Evolutionary conservation across 2,113 vertebrate genomes (phyloP).

Genomic region (Mionectes macconnelli): DNA sequence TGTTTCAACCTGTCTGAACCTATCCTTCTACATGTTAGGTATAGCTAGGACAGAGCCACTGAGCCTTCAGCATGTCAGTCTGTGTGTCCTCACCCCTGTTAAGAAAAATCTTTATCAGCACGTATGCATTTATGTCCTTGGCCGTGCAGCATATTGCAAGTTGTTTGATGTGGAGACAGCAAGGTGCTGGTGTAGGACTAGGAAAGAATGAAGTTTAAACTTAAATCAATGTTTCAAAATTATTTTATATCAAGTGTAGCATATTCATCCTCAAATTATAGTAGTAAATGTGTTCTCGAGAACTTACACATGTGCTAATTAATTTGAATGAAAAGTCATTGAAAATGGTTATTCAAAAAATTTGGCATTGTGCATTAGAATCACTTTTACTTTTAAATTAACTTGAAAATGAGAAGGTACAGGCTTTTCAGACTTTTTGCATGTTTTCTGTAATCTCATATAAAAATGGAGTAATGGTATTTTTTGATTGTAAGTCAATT

Average conservation of each 20-base stretch:
- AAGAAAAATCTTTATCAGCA: not conserved
- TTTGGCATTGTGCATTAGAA: not conserved
- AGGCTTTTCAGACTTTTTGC: not conserved
- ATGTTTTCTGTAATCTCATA: not conserved
- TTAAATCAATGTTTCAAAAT: not conserved
- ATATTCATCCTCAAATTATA: not conserved
- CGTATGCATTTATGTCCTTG: not conserved
- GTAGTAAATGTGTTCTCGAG: not conserved
- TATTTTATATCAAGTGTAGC: not conserved
- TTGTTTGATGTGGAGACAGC: not conserved
- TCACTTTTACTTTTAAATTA: not conserved
- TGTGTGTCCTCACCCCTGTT: accelerated
- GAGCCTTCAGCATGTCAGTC: not conserved
- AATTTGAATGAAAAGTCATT: not conserved
- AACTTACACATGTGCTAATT: not conserved
- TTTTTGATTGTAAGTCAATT: not conserved
- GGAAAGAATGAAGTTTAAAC: not conserved
- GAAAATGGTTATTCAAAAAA: not conserved
- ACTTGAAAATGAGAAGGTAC: not conserved
- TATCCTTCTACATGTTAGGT: not conserved
- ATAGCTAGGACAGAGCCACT: not conserved
- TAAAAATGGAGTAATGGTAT: not conserved
- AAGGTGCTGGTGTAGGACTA: not conserved
- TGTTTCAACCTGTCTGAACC: not conserved
- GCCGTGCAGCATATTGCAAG: not conserved